Percentiles rank a stretch among this genome's conserved stretches.
phyloP scores from a whole-genome alignment of 2,113 vertebrate species.

The Peromyscus maniculatus region DNA sequence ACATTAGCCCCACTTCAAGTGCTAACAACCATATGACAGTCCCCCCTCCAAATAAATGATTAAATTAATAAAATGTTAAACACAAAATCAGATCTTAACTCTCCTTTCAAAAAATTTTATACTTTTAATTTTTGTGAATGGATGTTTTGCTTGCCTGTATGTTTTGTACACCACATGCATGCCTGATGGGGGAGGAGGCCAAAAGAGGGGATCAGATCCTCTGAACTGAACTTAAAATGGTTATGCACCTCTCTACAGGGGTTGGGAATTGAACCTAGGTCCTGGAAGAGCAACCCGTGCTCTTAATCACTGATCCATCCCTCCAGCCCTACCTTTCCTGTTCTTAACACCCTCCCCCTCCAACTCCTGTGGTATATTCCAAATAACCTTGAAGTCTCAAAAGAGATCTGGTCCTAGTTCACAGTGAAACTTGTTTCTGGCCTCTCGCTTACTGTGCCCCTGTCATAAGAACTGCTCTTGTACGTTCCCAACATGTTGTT shows the following conservation, averaged over 20 bases:
- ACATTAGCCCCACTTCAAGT: too few relatives aligned
- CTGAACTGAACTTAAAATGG: neutral
- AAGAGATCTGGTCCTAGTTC: neutral
- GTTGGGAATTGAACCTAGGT: neutral
- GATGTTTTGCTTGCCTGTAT: neutral
- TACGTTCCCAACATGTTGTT: neutral
- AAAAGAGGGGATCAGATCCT: neutral
- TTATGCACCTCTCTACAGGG: neutral
- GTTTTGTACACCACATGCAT: neutral
- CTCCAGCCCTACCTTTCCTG: neutral
- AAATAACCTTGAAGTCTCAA: neutral
- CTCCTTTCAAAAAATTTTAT: neutral
- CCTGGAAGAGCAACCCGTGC: neutral
- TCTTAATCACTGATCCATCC: neutral
- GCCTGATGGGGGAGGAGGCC: neutral
- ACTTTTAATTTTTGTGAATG: neutral
- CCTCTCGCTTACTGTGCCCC: neutral
- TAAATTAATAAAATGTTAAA: neutral
- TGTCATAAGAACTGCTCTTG: neutral
- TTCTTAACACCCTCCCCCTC: neutral
- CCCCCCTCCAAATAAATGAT: neutral
- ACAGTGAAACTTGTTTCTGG: neutral
- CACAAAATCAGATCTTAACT: too few relatives aligned
- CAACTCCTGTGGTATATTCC: neutral
- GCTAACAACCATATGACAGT: neutral